Base-by-base conservation (phyloP, 2,797 vertebrate genomes). In the Brachymystax lenok region DNA sequence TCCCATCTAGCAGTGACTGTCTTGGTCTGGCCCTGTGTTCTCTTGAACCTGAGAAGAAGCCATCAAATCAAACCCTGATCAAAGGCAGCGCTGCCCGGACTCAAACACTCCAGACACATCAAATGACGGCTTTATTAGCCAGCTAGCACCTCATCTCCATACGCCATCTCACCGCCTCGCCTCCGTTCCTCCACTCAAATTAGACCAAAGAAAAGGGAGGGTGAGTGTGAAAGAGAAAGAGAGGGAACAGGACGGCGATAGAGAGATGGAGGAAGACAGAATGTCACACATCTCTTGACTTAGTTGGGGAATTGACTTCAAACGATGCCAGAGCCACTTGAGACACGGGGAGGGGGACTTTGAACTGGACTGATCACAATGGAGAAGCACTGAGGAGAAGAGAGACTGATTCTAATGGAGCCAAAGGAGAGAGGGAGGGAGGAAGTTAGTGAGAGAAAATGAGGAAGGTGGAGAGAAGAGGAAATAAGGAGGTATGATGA, bases 41-140 rank as follows among this genome's bases (percentile, higher is more conserved):
- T 84, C 87, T 90, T 89, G 86, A 92, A 88, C 89, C 90, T 79
- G 82, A 87, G 83, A 84, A 28, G 30, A 69, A 92, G 88, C 88
- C 88, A 90, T 89, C 84, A 88, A 91, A 91, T 92, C 86, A 90
- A 90, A 86, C 69, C 35, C 80, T 88, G 87, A 93, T 91, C 91
- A 91, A 93, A 93, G 90, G 75, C 51, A 7, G 80, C 74, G n/a
- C 74, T 82, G 78, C 19, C 80, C 76, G 81, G 82, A 88, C 88
- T 77, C 87, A 88, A 88, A 89, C 91, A 92, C 92, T 92, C 90
- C 84, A 87, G 89, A 82, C 88, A 90, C 91, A 92, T 95, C 91
- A 93, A 90, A 93, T 92, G 85, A 74, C 76, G 83, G 74, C 69
- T 40, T 88, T 90, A 93, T 93, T 92, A 92, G 87, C 28, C 27